Evolutionary conservation across 1,140 invertebrate species (phyloP), one percentile per base, ranked within the genome.

Genomic region (Polyergus mexicanus): DNA sequence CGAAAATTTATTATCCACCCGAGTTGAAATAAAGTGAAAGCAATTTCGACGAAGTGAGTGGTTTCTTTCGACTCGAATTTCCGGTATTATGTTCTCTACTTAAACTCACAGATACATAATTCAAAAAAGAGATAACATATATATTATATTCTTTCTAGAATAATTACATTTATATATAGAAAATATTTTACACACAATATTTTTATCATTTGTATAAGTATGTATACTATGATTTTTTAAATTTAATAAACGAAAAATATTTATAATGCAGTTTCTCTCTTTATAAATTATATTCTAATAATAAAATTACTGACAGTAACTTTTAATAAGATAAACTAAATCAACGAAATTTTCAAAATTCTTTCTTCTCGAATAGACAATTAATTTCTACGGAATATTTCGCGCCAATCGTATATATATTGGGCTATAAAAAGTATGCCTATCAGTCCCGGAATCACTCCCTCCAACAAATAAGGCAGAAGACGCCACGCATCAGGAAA

Each of bases 401-500:
- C 63, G 41, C 66, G 16, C 80, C 38, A 22, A 11, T 44, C 8
- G 10, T 51, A 19, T 51, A 19, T 28, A 19, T 11, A 8, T 7
- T 11, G 25, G 11, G 22, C 51, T 38, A 19, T 60, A 84, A 83
- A 77, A 62, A 56, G 8, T n/a, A 22, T 22, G n/a, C 25, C 65
- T 90, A 88, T 90, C 77, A 78, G 32, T n/a, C 25, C 28, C 41
- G 38, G 44, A 63, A 89, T 90, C 89, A 74, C 10, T 54, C 74
- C 6, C 41, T 66, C 72, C n/a, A 81, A 81, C 89, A 87, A 90
- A 90, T 90, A 90, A 90, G 89, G 86, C 72, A 89, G 76, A 51
- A 90, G 69, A 89, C 81, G 47, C 63, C 41, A 65, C 47, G 66
- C 62, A 89, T 84, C 85, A 78, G 78, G 69, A 87, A 90, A 87